Evolutionary conservation across 35 echinoderm and acorn worm species (phyloP).

Genomic region (Amphiura filiformis): DNA sequence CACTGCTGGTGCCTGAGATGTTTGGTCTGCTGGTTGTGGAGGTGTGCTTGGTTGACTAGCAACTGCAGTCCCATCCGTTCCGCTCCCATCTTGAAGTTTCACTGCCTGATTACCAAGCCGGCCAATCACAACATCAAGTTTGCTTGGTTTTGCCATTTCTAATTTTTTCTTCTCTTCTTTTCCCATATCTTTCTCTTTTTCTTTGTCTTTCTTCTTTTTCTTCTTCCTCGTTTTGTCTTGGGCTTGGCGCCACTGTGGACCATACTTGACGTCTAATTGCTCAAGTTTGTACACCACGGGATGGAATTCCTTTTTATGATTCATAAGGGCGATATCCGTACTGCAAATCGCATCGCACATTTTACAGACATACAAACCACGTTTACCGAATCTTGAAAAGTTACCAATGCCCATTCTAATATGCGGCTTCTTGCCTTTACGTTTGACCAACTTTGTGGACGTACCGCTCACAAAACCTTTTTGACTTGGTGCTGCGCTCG

Average conservation of each 20-base stretch:
- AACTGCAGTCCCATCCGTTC: too few relatives aligned
- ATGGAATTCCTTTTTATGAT: constrained; percentile 45
- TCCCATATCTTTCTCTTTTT: too few relatives aligned
- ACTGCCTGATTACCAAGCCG: too few relatives aligned
- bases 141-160: too few relatives aligned
- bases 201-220: not conserved
- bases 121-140: too few relatives aligned
- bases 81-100: too few relatives aligned
- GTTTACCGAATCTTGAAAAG: not conserved
- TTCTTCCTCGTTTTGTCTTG: not conserved
- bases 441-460: not conserved
- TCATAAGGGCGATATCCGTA: constrained; percentile 6
- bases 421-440: not conserved
- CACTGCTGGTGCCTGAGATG: too few relatives aligned
- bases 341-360: constrained; percentile 33
- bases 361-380: not conserved
- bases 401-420: too few relatives aligned
- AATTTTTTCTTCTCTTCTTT: too few relatives aligned
- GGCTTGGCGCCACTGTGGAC: not conserved
- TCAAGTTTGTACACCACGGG: constrained; percentile 16
- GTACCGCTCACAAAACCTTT: not conserved
- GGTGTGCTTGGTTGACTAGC: too few relatives aligned
- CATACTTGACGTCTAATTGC: not conserved
- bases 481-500: not conserved
- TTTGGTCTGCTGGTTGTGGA: too few relatives aligned